Conservation (phyloP, 2,888 invertebrate species). For the Drosophila tripunctata region DNA sequence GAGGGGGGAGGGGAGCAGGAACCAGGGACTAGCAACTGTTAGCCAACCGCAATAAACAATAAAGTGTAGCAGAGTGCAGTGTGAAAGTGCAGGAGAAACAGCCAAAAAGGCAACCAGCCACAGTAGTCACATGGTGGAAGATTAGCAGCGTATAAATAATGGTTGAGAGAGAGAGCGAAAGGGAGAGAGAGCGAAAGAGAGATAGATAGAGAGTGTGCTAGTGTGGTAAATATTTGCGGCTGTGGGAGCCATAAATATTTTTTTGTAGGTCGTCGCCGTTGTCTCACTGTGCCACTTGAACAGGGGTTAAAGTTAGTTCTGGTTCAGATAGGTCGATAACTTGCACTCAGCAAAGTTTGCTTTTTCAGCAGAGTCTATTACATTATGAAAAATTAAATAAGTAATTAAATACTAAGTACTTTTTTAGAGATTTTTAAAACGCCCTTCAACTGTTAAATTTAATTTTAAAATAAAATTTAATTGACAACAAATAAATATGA, state of each 20-base stretch:
- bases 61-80: conserved; percentile 65
- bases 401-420: background rate
- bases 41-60: conserved; percentile 75
- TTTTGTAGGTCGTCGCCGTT: conserved; percentile 56
- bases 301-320: conserved; percentile 18
- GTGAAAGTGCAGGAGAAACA: conserved; percentile 50
- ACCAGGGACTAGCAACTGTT: conserved; percentile 48
- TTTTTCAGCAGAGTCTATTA: background rate
- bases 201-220: conserved; percentile 19
- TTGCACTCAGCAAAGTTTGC: conserved; percentile 11
- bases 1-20: conserved; percentile 29
- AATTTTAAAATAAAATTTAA: background rate
- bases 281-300: conserved; percentile 55
- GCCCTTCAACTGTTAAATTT: no score
- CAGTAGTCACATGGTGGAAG: conserved; percentile 66
- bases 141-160: conserved; percentile 71
- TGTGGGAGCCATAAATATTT: conserved; percentile 64
- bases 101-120: conserved; percentile 69
- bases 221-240: conserved; percentile 69
- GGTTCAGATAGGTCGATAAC: conserved; percentile 32
- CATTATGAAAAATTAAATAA: background rate
- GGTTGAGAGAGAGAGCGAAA: conserved; percentile 34
- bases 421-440: no score
- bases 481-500: no score
- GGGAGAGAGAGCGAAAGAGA: background rate